Evolutionary conservation across 2,888 invertebrate species (phyloP).

Genomic region (Pheosia gnoma): DNA sequence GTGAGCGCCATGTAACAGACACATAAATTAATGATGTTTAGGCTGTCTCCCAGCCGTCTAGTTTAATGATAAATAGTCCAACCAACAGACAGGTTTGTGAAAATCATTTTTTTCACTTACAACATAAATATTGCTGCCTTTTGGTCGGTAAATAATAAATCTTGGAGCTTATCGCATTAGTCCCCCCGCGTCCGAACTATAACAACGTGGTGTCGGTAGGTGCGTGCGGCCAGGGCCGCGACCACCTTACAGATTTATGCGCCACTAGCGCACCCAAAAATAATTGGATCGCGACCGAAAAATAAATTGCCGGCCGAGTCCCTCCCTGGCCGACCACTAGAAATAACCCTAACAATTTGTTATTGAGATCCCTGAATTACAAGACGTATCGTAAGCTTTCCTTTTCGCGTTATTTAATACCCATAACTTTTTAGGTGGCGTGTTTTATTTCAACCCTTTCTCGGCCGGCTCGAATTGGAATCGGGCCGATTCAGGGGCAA

Average conservation of each 20-base stretch:
- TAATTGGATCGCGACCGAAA: slow-evolving; percentile 80
- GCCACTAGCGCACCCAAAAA: slow-evolving; percentile 76
- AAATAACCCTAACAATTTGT: slow-evolving; percentile 68
- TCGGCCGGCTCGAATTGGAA: slow-evolving; percentile 6
- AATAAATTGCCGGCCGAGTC: slow-evolving; percentile 70
- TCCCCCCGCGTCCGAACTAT: slow-evolving; percentile 51
- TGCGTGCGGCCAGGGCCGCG: slow-evolving; percentile 49
- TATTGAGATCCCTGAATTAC: slow-evolving; percentile 66
- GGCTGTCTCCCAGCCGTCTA: slow-evolving; percentile 1
- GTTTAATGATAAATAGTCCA: slow-evolving; percentile 5
- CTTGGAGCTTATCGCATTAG: slow-evolving; percentile 58
- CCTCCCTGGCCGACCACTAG: slow-evolving; percentile 48
- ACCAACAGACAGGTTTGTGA: neutral
- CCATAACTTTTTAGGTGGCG: slow-evolving; percentile 28
- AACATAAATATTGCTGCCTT: slow-evolving; percentile 33
- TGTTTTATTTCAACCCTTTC: slow-evolving; percentile 9
- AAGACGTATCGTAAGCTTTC: slow-evolving; percentile 39
- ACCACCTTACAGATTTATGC: slow-evolving; percentile 66
- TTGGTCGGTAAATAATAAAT: slow-evolving; percentile 53
- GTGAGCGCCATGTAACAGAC: neutral
- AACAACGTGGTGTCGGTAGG: slow-evolving; percentile 43
- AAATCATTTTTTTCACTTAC: slow-evolving; percentile 20
- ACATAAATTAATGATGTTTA: slow-evolving; percentile 2
- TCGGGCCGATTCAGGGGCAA: neutral
- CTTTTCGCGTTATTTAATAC: slow-evolving; percentile 37